phyloP scores from a whole-genome alignment of 2,888 invertebrate species.

The Lasioglossum figueresi region DNA sequence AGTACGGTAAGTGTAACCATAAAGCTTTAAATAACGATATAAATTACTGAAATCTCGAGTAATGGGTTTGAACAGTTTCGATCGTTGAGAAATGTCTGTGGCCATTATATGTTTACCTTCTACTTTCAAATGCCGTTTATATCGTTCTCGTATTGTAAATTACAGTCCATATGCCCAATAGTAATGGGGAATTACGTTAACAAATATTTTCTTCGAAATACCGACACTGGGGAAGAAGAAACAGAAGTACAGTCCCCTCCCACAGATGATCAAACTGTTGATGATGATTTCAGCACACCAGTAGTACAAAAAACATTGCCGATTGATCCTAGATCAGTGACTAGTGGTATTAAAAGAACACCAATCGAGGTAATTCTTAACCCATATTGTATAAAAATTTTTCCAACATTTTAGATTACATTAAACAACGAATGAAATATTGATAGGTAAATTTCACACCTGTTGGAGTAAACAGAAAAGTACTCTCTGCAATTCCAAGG shows the following conservation, averaged over 20 bases:
- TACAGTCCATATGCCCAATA: background rate
- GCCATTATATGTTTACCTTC: conserved; percentile 16
- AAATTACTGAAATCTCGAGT: background rate
- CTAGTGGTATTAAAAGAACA: conserved; percentile 74
- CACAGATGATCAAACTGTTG: conserved; percentile 7
- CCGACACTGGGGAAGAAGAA: conserved; percentile 56
- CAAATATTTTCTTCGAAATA: conserved; percentile 66
- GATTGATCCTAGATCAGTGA: conserved; percentile 76
- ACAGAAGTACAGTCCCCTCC: conserved; percentile 15
- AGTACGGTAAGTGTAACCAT: background rate
- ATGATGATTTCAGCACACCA: conserved; percentile 68
- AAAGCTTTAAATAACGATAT: background rate
- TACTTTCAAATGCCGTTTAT: conserved; percentile 11
- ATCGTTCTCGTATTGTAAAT: background rate
- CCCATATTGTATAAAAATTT: background rate
- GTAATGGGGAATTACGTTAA: conserved; percentile 75
- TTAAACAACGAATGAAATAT: background rate
- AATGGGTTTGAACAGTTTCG: background rate
- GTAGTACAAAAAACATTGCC: conserved; percentile 58
- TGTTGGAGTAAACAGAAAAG: conserved; percentile 41
- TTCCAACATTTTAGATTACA: background rate
- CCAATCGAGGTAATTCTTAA: conserved; percentile 74
- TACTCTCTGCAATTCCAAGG: conserved; percentile 75
- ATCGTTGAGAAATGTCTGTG: background rate
- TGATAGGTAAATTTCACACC: conserved; percentile 67